Evolutionary conservation across 2,888 invertebrate species (phyloP).

Genomic region (Drosophila pseudotalamancana): DNA sequence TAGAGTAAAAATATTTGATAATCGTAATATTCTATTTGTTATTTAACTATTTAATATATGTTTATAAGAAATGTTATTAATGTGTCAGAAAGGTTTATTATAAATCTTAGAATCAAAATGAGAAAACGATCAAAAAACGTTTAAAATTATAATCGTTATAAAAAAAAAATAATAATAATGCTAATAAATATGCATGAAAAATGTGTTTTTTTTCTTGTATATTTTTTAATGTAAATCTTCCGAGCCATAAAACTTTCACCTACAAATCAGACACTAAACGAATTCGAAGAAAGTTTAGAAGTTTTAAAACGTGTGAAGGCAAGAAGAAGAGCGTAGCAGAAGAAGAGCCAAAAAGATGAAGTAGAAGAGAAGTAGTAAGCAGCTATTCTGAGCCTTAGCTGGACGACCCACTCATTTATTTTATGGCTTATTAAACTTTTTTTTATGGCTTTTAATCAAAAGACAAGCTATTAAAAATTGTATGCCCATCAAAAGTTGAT

Average conservation of each 20-base stretch:
- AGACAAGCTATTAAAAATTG: constrained; percentile 52
- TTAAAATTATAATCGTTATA: constrained; percentile 18
- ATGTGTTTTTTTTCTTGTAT: constrained; percentile 16
- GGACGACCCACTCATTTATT: constrained; percentile 40
- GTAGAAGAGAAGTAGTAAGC: constrained; percentile 3
- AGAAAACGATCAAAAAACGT: constrained; percentile 22
- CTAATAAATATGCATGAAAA: constrained; percentile 51
- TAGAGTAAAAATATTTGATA: no score
- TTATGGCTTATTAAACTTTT: constrained; percentile 61
- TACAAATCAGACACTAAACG: constrained; percentile 52
- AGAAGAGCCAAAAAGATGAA: neutral
- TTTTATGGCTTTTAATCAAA: constrained; percentile 55
- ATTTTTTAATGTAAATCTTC: constrained; percentile 35
- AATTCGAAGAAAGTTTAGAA: constrained; percentile 62
- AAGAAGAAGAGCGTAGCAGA: neutral
- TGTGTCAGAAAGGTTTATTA: no score
- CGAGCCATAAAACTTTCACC: constrained; percentile 61
- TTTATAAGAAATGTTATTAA: no score
- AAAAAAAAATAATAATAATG: constrained; percentile 5
- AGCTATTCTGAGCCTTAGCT: constrained; percentile 32
- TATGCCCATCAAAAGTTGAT: constrained; percentile 41
- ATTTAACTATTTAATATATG: neutral
- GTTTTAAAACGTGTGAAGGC: constrained; percentile 18
- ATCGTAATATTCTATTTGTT: no score
- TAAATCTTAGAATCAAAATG: constrained; percentile 17